Evolutionary conservation across 2,888 invertebrate species (phyloP), one percentile per base, ranked within the genome.

Genomic region (Atethmia centrago): DNA sequence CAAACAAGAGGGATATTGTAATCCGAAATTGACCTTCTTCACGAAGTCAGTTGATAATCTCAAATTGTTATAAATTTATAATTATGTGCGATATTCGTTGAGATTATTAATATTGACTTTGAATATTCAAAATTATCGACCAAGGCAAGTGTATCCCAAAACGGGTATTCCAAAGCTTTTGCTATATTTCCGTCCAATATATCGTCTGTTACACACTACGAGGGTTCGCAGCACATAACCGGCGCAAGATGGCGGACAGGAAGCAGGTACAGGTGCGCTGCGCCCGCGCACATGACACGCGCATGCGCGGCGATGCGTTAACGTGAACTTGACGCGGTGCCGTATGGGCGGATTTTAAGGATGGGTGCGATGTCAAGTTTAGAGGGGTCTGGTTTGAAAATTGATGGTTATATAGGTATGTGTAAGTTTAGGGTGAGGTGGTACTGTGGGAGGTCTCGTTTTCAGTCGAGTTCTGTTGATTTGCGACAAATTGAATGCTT

Each of bases 211-310:
- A 19, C 56, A 42, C 19, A 53, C 16, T n/a, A 78, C 16, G 28
- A 84, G 84, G 82, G 81, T 81, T 84, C 45, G 71, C 74, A 47
- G 56, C 56, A 69, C 53, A 62, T 47, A 74, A 68, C 58, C 74
- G 68, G 59, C 65, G 70, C 92, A 93, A 94, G 93, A 94, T 94
- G 95, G 95, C 93, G 87, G 90, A 90, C 94, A 93, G 95, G 95
- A 95, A 94, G 87, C 91, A 84, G 86, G 89, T 71, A 79, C 94
- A 95, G 95, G 95, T 94, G 95, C 90, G 93, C 89, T 90, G 67
- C 76, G 77, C 77, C 55, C 77, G 90, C 91, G 80, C 87, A 90
- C 91, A 91, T 87, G 90, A 88, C 90, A 89, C 88, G 88, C 90
- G 92, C 90, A 88, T 76, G 90, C 90, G 90, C 93, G 89, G 71